Percentiles rank a stretch among this genome's conserved stretches.
Evolutionary conservation across 2,888 invertebrate species (phyloP).

Genomic region (Zeuzera pyrina): DNA sequence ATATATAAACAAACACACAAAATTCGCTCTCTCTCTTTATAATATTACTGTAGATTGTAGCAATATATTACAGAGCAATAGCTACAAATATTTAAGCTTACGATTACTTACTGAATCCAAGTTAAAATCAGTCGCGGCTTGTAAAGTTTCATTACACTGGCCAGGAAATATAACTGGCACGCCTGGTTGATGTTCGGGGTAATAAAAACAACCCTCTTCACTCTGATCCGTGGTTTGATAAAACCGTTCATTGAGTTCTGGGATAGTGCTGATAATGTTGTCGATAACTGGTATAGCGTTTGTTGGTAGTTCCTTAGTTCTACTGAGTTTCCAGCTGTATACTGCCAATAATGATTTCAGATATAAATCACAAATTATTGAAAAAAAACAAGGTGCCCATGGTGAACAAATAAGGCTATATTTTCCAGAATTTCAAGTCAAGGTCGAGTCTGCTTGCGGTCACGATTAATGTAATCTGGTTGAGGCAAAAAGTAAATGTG

Average conservation of each 20-base stretch:
- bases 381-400: too few species aligned
- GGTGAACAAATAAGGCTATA: too few species aligned
- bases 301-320: slow-evolving; percentile 25
- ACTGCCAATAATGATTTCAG: slow-evolving; percentile 27
- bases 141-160: slow-evolving; percentile 26
- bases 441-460: too few species aligned
- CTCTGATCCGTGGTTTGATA: slow-evolving; percentile 31
- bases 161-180: slow-evolving; percentile 43
- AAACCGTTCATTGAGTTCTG: slow-evolving; percentile 32
- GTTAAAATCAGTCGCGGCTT: not conserved
- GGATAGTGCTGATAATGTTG: slow-evolving; percentile 21
- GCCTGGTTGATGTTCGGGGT: slow-evolving; percentile 34
- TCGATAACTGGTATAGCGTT: slow-evolving; percentile 25
- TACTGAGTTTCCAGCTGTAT: slow-evolving; percentile 49
- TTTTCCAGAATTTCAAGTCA: too few species aligned
- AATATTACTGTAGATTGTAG: too few species aligned
- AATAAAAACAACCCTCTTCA: slow-evolving; percentile 45
- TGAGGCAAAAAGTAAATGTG: too few species aligned
- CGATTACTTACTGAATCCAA: slow-evolving; percentile 2
- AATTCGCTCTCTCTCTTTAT: too few species aligned
- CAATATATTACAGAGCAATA: too few species aligned
- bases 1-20: too few species aligned
- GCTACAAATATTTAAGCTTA: too few species aligned
- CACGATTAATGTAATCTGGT: too few species aligned
- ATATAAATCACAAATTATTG: too few species aligned